Conservation (phyloP, 2,797 vertebrate species). For the Eremophila alpestris region DNA sequence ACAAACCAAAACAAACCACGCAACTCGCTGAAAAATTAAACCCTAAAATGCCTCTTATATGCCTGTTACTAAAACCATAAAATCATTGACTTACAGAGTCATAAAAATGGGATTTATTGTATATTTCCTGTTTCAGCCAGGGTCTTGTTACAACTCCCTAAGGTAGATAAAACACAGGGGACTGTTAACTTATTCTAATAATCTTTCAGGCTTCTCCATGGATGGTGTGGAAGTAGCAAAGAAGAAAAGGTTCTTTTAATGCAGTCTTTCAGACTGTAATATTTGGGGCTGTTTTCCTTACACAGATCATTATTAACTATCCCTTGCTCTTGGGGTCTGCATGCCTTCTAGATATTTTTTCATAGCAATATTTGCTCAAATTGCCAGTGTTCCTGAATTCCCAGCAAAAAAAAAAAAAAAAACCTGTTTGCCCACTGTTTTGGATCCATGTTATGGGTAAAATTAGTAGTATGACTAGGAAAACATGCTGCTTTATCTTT, state of each 20-base stretch:
- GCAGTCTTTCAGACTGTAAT: not conserved
- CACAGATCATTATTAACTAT: not conserved
- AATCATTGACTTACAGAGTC: conserved; percentile 53
- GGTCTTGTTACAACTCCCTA: conserved; percentile 44
- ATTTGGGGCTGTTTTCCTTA: not conserved
- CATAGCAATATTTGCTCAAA: not conserved
- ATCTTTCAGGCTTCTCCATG: not conserved
- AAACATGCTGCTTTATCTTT: not conserved
- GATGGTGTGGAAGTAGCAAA: not conserved
- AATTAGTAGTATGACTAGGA: not conserved
- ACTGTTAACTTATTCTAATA: conserved; percentile 52
- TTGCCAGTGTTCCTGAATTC: not conserved
- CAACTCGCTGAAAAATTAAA: not conserved
- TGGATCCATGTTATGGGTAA: not conserved
- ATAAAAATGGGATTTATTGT: conserved; percentile 72
- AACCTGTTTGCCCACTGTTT: not conserved
- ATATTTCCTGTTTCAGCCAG: conserved; percentile 58
- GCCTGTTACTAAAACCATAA: conserved; percentile 56
- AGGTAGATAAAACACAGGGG: conserved; percentile 55
- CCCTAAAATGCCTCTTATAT: conserved; percentile 11
- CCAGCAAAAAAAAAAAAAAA: not conserved
- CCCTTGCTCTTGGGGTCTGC: not conserved
- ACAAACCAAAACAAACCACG: not conserved
- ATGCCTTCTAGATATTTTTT: not conserved
- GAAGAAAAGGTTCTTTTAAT: conserved; percentile 25